These are phyloP conservation scores for Drosophila multiciliata DNA, from an alignment of 2,888 invertebrate species.

Conservation along the genomic window DNA sequence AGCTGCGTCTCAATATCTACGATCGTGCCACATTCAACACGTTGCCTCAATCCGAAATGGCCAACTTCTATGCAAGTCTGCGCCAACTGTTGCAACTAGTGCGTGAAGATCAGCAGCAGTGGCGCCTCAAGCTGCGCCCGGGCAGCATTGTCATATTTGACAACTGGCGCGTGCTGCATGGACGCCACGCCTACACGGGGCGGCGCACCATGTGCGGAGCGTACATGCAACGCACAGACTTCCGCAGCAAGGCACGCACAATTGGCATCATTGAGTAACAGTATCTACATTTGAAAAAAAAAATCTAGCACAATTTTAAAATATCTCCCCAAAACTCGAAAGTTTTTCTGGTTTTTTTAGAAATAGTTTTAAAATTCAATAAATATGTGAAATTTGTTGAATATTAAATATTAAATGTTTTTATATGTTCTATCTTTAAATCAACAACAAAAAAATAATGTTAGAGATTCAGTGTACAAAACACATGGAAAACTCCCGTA, in stretches of 20 bases:
- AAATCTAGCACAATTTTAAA: not conserved
- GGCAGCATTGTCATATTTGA: conserved; percentile 91
- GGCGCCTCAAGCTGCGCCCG: conserved; percentile 88
- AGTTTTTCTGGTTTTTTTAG: too few relatives aligned
- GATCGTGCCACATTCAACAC: conserved; percentile 89
- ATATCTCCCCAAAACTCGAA: not conserved
- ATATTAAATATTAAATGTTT: not conserved
- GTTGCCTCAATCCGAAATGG: conserved; percentile 86
- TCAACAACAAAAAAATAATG: not conserved
- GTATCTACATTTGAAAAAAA: conserved; percentile 30
- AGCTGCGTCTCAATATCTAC: conserved; percentile 90
- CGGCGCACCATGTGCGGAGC: conserved; percentile 89
- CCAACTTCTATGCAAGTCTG: conserved; percentile 88
- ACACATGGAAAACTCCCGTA: not conserved
- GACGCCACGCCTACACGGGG: conserved; percentile 89
- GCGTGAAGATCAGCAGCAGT: conserved; percentile 86
- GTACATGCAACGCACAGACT: conserved; percentile 90
- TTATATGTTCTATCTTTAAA: not conserved
- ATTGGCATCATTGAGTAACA: conserved; percentile 85
- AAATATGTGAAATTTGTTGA: too few relatives aligned
- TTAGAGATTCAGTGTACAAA: not conserved
- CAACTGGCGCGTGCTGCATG: conserved; percentile 92
- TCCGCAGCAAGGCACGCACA: conserved; percentile 87
- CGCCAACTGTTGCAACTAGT: conserved; percentile 86
- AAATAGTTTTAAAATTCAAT: too few relatives aligned